phyloP scores from a whole-genome alignment of 2,113 vertebrate species.

The Pitta sordida region DNA sequence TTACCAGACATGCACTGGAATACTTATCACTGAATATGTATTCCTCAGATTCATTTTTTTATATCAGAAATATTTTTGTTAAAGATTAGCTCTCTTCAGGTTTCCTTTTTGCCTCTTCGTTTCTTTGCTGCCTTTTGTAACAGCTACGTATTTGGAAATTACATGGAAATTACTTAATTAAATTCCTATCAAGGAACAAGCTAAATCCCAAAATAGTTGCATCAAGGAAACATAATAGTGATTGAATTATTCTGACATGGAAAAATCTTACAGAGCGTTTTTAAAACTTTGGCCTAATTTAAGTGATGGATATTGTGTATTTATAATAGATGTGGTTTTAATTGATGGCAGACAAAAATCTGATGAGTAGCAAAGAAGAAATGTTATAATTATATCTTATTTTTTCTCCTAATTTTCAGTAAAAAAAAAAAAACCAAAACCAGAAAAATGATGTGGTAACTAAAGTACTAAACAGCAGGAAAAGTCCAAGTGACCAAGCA shows the following conservation, averaged over 20 bases:
- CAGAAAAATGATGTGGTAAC: background rate
- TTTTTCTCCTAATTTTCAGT: background rate
- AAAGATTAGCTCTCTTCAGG: background rate
- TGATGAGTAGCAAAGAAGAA: background rate
- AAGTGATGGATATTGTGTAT: background rate
- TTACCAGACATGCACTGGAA: slow-evolving; percentile 83
- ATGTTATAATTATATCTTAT: background rate
- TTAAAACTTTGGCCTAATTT: slow-evolving; percentile 35
- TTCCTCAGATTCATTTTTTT: slow-evolving; percentile 6
- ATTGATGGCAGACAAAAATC: background rate
- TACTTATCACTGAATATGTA: slow-evolving; percentile 76
- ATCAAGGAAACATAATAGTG: slow-evolving; percentile 21
- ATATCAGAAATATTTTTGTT: slow-evolving; percentile 8
- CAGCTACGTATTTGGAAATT: slow-evolving; percentile 16
- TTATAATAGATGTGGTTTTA: background rate
- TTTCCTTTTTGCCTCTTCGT: background rate
- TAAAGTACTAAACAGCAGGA: background rate
- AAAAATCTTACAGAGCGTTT: slow-evolving; percentile 32
- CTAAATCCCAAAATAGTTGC: slow-evolving; percentile 41
- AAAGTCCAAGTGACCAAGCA: background rate
- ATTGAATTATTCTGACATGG: slow-evolving; percentile 8
- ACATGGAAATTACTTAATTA: slow-evolving; percentile 65
- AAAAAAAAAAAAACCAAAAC: rapidly evolving
- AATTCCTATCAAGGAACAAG: slow-evolving; percentile 42
- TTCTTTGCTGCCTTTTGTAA: background rate